Base-by-base conservation (phyloP, 1,140 invertebrate genomes). In the Mylabris phalerata region DNA sequence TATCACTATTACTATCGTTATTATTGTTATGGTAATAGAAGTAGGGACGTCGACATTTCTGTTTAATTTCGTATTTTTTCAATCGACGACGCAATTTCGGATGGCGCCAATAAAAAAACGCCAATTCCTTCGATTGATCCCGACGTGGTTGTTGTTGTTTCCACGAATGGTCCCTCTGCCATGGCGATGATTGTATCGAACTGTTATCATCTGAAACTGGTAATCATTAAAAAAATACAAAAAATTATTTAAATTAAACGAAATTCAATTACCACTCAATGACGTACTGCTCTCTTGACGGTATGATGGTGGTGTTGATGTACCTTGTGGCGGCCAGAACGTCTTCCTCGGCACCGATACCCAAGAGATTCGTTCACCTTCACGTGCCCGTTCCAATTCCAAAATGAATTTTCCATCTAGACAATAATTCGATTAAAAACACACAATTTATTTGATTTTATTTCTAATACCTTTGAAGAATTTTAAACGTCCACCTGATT, bases 391-490 rank as follows among this genome's bases (percentile, higher is more conserved):
- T 57, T 88, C 89, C 75, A 93, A 69, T 76, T 93, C 90, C 78
- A 93, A 74, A 67, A 92, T 90, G 68, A 92, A 89, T 75, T 92
- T 91, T 63, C 90, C 90, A 87, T 93, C 89, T 85, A 50, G 55
- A 67, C 57, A 62, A 62, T 27, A 38, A 19, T 25, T n/a, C 6
- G 3, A 42, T 7, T 3, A 0, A 10, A 42, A 42, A 7, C 41
- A 42, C n/a, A 19, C 1, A 19, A 19, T 19, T 19, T 19, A 19
- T 19, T 19, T 19, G 19, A 19, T 19, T 19, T 19, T 19, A 19
- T 19, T 19, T 19, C 19, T 19, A 19, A 19, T 62, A 82, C 80
- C 80, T 79, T 82, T 81, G 69, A 80, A 82, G 69, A 82, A 82
- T 70, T 82, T 81, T 60, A 82, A 78, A 57, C 80, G 77, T 64